Base-by-base conservation (phyloP, 1,140 invertebrate species). In the Drosophila repletoides region DNA sequence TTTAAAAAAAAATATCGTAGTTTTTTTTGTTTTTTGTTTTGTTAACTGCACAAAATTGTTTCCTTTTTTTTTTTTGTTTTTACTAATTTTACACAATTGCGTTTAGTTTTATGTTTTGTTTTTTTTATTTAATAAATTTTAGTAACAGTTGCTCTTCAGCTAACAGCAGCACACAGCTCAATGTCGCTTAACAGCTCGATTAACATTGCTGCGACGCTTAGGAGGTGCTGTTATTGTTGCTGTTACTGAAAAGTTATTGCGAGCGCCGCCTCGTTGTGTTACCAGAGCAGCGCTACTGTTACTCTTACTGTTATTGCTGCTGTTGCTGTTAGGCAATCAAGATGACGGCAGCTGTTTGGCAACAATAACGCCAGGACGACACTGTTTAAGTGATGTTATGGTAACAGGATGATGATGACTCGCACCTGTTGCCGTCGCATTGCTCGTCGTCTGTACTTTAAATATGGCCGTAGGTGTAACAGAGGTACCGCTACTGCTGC, bases 301-400 rank as follows among this genome's bases (percentile, higher is more conserved):
- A 19, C 58, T 61, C 46, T 24, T 73, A 22, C 41, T 46, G 31
- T 6, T 60, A 36, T 2, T 38, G 26, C 10, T 45, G 29, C 9
- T 40, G 45, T 7, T 56, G 52, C 7, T 86, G 14, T 9, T 56
- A 61, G 79, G 73, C 71, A 90, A 90, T 90, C 89, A 90, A 72
- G 89, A 90, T 38, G 86, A 89, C 72, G 88, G 88, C 68, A 89
- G 45, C 71, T 95, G 94, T 89, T 96, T 96, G 40, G 95, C 96
- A 48, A 97, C 95, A 71, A 97, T 97, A 14, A 97, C 96, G 53
- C 95, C 95, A 5, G 95, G 95, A 72, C 95, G 93, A 67, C 95
- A 94, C 72, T 96, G 95, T 71, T 94, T 90, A 4, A 89, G 59
- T 0, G 92, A 60, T 90, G 92, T 81, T 38, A 90, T 88, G 51